These are phyloP conservation scores for Pelvicachromis taeniatus DNA, from an alignment of 2,113 vertebrate genomes.

Conservation along the genomic window DNA sequence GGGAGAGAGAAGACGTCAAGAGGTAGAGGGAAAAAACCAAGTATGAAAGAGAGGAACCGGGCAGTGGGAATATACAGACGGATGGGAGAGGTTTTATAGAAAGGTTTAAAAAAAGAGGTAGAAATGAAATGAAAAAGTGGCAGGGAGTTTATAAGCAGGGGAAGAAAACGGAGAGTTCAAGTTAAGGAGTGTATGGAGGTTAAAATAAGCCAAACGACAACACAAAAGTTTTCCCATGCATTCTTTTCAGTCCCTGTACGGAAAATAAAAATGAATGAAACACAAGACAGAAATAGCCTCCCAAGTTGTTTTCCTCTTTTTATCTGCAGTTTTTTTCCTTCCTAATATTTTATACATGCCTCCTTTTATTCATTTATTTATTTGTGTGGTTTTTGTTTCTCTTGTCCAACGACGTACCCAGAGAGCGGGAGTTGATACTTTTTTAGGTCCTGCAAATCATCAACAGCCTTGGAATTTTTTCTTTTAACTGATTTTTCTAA, in stretches of 20 bases:
- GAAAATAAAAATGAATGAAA: constrained; percentile 33
- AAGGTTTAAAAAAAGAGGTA: constrained; percentile 56
- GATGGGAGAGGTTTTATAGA: not conserved
- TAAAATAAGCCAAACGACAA: constrained; percentile 35
- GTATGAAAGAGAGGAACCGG: constrained; percentile 29
- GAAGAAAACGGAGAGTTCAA: not conserved
- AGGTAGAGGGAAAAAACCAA: constrained; percentile 33
- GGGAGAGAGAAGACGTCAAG: not conserved
- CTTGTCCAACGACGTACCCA: not conserved
- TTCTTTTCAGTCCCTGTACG: constrained; percentile 40
- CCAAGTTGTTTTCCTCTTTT: not conserved
- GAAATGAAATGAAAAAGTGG: constrained; percentile 43
- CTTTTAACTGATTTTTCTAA: not conserved
- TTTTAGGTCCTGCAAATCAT: not conserved
- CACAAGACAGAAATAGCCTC: constrained; percentile 31
- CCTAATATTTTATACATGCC: not conserved
- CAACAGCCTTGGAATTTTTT: not conserved
- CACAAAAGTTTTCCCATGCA: constrained; percentile 54
- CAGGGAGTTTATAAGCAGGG: not conserved
- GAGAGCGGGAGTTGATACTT: not conserved
- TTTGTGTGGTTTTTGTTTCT: not conserved
- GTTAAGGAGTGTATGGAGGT: not conserved
- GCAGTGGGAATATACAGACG: not conserved
- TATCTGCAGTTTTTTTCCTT: not conserved
- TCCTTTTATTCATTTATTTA: not conserved